phyloP scores from a whole-genome alignment of 2,113 vertebrate species.

The Thermophis baileyi region DNA sequence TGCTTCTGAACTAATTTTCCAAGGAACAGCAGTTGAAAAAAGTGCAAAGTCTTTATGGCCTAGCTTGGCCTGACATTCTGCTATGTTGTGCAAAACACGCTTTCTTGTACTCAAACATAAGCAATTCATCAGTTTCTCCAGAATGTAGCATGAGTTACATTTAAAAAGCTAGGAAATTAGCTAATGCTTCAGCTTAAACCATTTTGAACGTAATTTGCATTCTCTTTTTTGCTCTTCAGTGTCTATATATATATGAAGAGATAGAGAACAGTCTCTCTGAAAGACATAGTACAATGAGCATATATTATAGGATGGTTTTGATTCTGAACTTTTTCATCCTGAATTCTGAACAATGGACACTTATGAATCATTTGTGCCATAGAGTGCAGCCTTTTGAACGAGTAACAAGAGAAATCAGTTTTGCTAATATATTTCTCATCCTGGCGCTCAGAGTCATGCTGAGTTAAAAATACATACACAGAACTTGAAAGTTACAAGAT shows the following conservation, averaged over 20 bases:
- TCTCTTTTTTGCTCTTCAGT: not conserved
- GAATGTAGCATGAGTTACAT: constrained; percentile 61
- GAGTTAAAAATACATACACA: constrained; percentile 56
- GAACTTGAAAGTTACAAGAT: constrained; percentile 59
- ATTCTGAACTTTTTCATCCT: constrained; percentile 70
- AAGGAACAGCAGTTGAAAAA: not conserved
- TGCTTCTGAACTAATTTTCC: constrained; percentile 22
- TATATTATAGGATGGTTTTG: constrained; percentile 70
- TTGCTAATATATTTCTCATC: constrained; percentile 69
- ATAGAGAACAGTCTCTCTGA: constrained; percentile 63
- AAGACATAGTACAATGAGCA: constrained; percentile 65
- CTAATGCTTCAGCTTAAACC: constrained; percentile 67
- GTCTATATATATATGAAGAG: constrained; percentile 39
- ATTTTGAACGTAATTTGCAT: constrained; percentile 65
- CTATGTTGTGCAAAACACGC: constrained; percentile 58
- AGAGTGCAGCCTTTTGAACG: constrained; percentile 72
- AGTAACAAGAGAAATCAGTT: constrained; percentile 74
- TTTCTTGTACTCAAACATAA: constrained; percentile 21
- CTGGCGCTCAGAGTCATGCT: constrained; percentile 62
- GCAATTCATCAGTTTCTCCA: constrained; percentile 39
- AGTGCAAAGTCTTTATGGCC: constrained; percentile 34
- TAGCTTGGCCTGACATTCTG: constrained; percentile 53
- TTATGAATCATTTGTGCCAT: constrained; percentile 73
- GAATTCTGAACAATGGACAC: constrained; percentile 72
- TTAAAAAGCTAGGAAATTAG: constrained; percentile 66